phyloP scores from a whole-genome alignment of 2,797 vertebrate species.

The Takifugu rubripes region DNA sequence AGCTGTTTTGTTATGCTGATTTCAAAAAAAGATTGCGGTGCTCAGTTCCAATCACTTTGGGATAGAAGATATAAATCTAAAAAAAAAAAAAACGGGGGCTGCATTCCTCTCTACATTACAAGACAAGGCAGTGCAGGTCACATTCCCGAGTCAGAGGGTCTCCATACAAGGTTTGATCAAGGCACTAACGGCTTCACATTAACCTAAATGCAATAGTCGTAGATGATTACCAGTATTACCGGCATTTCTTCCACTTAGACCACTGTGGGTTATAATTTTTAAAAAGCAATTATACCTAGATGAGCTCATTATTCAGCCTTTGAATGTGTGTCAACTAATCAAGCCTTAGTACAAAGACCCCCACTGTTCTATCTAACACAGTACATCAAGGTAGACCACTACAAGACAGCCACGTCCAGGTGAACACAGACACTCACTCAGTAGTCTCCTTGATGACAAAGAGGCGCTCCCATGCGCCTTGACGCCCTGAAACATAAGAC shows the following conservation, averaged over 20 bases:
- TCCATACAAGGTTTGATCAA: slow-evolving; percentile 52
- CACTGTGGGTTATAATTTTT: too few relatives aligned
- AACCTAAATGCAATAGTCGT: slow-evolving; percentile 15
- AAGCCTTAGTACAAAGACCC: slow-evolving; percentile 59
- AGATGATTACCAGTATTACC: too few relatives aligned
- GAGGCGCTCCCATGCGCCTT: slow-evolving; percentile 66
- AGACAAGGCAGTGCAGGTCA: slow-evolving; percentile 59
- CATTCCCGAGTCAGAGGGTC: slow-evolving; percentile 62
- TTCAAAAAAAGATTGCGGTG: slow-evolving; percentile 10
- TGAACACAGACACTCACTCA: slow-evolving; percentile 76
- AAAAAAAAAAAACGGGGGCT: slow-evolving; percentile 32
- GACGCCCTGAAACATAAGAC: slow-evolving; percentile 74
- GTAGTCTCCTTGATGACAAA: slow-evolving; percentile 72
- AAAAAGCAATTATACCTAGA: background rate
- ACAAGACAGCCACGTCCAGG: slow-evolving; percentile 67
- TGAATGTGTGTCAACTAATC: slow-evolving; percentile 30
- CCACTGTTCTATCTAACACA: slow-evolving; percentile 40
- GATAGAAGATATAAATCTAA: slow-evolving; percentile 29
- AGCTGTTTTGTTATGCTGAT: slow-evolving; percentile 22
- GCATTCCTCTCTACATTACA: slow-evolving; percentile 60
- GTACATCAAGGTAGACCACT: slow-evolving; percentile 57
- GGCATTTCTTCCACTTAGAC: background rate
- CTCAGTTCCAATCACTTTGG: slow-evolving; percentile 13
- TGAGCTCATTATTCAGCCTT: slow-evolving; percentile 26
- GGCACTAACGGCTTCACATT: slow-evolving; percentile 16